A percentile compares a stretch with the other conserved stretches of the same genome.
These are phyloP conservation scores for Sinocyclocheilus anophthalmus DNA, from an alignment of 2,113 vertebrate genomes.

Conservation along the genomic window DNA sequence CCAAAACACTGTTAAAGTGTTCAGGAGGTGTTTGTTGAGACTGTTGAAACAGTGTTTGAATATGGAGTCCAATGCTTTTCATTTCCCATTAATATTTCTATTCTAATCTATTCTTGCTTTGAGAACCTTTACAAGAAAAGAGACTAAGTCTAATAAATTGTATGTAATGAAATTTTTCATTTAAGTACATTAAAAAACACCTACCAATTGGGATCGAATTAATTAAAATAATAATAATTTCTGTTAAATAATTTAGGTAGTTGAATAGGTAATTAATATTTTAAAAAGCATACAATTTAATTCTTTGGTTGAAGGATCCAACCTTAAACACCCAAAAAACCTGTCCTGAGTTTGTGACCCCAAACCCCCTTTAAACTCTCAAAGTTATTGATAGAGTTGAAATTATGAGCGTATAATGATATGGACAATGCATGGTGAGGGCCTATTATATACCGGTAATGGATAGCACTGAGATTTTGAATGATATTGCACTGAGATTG, in stretches of 20 bases:
- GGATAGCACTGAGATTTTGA: conserved; percentile 75
- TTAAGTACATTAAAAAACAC: not conserved
- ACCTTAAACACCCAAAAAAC: conserved; percentile 24
- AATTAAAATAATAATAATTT: not conserved
- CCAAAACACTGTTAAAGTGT: conserved; percentile 7
- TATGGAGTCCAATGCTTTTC: not conserved
- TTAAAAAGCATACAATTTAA: too few relatives aligned
- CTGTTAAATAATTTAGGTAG: not conserved
- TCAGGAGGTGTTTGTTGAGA: not conserved
- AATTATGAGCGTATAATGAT: conserved; percentile 80
- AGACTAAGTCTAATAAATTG: not conserved
- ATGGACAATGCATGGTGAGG: conserved; percentile 76
- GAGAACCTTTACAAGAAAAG: not conserved
- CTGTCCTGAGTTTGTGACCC: conserved; percentile 51
- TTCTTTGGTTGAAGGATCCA: not conserved
- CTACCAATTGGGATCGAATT: too few relatives aligned
- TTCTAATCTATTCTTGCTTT: too few relatives aligned
- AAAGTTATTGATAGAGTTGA: conserved; percentile 79
- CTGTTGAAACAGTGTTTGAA: not conserved
- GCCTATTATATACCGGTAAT: conserved; percentile 79
- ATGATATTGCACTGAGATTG: conserved; percentile 81
- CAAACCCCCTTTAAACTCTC: conserved; percentile 35
- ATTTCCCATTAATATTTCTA: not conserved
- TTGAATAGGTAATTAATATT: not conserved
- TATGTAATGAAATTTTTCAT: not conserved